These are phyloP conservation scores for Collichthys lucidus DNA, from an alignment of 2,113 vertebrate species.

Conservation along the genomic window DNA sequence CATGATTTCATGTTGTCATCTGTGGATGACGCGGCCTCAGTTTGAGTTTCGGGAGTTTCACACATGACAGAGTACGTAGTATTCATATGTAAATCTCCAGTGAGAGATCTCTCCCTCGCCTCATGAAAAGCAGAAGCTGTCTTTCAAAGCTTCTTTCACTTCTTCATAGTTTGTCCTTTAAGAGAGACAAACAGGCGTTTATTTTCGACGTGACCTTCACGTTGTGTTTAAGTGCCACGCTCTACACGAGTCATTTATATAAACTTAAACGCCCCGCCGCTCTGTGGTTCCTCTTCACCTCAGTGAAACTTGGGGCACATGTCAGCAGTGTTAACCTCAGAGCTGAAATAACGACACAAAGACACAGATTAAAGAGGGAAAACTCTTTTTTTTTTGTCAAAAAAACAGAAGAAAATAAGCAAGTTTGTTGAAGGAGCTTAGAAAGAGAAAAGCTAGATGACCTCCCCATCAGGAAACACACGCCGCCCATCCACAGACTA, in stretches of 20 bases:
- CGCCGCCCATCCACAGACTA: constrained; percentile 17
- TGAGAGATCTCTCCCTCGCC: background rate
- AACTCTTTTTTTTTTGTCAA: constrained; percentile 47
- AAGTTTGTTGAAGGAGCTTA: constrained; percentile 56
- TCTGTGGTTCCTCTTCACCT: background rate
- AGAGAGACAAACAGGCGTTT: background rate
- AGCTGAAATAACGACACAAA: constrained; percentile 52
- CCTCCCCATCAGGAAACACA: background rate
- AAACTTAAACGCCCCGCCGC: background rate
- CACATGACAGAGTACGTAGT: background rate
- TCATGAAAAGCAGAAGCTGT: constrained; percentile 55
- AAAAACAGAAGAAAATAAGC: constrained; percentile 73
- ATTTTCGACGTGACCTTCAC: background rate
- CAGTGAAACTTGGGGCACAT: background rate
- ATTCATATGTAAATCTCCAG: background rate
- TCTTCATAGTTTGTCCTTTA: constrained; percentile 22
- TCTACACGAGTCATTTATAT: background rate
- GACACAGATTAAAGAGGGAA: constrained; percentile 39
- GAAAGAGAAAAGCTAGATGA: constrained; percentile 56
- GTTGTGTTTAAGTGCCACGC: background rate
- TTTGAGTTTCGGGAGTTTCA: constrained; percentile 1
- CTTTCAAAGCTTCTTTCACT: constrained; percentile 31
- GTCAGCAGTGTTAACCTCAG: background rate
- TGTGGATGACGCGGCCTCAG: background rate
- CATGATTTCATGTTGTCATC: background rate